phyloP scores from a whole-genome alignment of 2,113 vertebrate species.

The Scomber scombrus region DNA sequence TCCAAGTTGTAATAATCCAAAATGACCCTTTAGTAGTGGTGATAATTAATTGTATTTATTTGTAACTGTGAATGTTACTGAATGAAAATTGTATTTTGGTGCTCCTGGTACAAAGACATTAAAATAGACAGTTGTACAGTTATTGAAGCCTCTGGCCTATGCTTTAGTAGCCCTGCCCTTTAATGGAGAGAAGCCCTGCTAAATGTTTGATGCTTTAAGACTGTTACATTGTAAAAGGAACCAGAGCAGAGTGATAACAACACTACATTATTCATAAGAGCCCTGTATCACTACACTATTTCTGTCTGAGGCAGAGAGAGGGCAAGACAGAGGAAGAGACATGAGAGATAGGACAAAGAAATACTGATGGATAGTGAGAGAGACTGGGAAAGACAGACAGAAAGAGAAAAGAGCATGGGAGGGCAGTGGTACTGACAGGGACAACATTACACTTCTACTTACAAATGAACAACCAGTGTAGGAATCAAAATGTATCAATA shows the following conservation, averaged over 20 bases:
- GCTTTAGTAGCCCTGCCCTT: conserved; percentile 31
- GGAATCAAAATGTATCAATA: conserved; percentile 55
- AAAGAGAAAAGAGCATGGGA: conserved; percentile 18
- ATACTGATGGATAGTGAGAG: conserved; percentile 20
- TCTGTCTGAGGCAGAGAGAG: conserved; percentile 25
- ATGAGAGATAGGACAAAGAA: conserved; percentile 20
- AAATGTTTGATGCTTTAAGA: conserved; percentile 80
- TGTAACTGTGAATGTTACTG: background rate
- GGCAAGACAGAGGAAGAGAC: conserved; percentile 16
- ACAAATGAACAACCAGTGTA: conserved; percentile 62
- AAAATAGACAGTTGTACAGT: background rate
- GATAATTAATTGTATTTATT: background rate
- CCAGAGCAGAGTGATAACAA: conserved; percentile 51
- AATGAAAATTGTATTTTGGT: background rate
- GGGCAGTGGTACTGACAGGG: conserved; percentile 26
- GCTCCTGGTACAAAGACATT: background rate
- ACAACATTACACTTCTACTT: conserved; percentile 20
- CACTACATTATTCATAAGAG: conserved; percentile 56
- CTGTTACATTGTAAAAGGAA: conserved; percentile 79
- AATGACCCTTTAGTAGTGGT: too few species aligned
- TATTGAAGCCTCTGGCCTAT: background rate
- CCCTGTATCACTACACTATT: conserved; percentile 54
- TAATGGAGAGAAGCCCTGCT: conserved; percentile 69
- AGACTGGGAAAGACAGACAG: background rate
- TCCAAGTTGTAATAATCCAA: too few species aligned